Conservation (phyloP, 2,113 vertebrate genomes). For the Onychostoma macrolepis region DNA sequence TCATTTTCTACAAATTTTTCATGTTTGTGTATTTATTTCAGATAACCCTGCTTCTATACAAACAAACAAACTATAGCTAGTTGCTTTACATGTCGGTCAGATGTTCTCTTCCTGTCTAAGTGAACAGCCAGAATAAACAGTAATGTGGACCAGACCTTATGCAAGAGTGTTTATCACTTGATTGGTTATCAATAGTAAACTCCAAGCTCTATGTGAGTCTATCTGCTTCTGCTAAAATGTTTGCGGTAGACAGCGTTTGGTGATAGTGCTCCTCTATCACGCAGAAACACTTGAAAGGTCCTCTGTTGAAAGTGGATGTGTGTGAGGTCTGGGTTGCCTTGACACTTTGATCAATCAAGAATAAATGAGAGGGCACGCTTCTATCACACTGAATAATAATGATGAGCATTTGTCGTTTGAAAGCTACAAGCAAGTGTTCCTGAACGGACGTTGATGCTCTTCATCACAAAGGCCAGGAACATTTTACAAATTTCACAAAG, state of each 20-base stretch:
- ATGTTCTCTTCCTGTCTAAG: not conserved
- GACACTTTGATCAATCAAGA: constrained; percentile 53
- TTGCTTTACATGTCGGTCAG: not conserved
- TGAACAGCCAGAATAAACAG: no score
- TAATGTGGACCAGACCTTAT: not conserved
- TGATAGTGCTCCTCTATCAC: constrained; percentile 12
- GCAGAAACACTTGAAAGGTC: constrained; percentile 33
- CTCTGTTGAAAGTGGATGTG: constrained; percentile 24
- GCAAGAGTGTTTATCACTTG: not conserved
- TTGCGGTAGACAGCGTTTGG: constrained; percentile 3
- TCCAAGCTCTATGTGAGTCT: not conserved
- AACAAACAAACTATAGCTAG: not conserved
- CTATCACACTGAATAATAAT: constrained; percentile 47
- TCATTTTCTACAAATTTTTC: not conserved
- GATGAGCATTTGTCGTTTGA: constrained; percentile 33
- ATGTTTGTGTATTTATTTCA: not conserved
- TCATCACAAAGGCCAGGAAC: not conserved
- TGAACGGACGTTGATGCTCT: constrained; percentile 9
- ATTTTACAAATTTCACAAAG: not conserved
- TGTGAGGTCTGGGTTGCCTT: constrained; percentile 13
- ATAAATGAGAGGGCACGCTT: constrained; percentile 46
- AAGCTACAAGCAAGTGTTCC: constrained; percentile 24
- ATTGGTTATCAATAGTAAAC: constrained; percentile 3
- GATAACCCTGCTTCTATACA: not conserved
- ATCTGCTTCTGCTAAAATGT: constrained; percentile 25